phyloP scores from a whole-genome alignment of 1,140 invertebrate species.

The Calephelis nemesis region DNA sequence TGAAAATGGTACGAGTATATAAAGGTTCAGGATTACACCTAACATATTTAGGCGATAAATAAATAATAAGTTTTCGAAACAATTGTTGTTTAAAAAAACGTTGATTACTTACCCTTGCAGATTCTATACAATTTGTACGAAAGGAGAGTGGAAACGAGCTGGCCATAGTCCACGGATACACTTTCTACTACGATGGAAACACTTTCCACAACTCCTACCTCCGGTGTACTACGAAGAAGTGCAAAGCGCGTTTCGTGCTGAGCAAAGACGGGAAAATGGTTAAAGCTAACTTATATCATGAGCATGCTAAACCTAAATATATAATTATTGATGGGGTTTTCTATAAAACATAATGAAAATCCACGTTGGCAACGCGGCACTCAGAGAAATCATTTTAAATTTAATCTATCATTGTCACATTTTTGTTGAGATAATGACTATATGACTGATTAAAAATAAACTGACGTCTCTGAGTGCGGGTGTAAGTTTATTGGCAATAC shows the following conservation, averaged over 20 bases:
- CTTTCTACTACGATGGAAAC: conserved; percentile 29
- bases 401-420: no score
- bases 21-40: no score
- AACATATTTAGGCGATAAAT: no score
- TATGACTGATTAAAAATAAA: no score
- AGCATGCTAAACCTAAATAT: neutral
- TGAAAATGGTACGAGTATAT: no score
- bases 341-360: neutral
- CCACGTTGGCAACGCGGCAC: no score
- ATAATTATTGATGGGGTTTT: conserved; percentile 3
- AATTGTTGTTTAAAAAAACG: no score
- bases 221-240: conserved; percentile 7
- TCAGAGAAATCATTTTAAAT: no score
- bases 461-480: no score
- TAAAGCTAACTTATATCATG: conserved; percentile 1
- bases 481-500: no score
- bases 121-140: conserved; percentile 6
- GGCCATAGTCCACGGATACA: conserved; percentile 31
- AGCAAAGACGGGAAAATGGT: neutral
- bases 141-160: conserved; percentile 24
- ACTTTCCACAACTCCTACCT: neutral
- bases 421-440: no score
- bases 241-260: conserved; percentile 16
- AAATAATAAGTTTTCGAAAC: no score
- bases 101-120: neutral